These are phyloP conservation scores for Phycodurus eques DNA, from an alignment of 2,113 vertebrate species.

Conservation along the genomic window DNA sequence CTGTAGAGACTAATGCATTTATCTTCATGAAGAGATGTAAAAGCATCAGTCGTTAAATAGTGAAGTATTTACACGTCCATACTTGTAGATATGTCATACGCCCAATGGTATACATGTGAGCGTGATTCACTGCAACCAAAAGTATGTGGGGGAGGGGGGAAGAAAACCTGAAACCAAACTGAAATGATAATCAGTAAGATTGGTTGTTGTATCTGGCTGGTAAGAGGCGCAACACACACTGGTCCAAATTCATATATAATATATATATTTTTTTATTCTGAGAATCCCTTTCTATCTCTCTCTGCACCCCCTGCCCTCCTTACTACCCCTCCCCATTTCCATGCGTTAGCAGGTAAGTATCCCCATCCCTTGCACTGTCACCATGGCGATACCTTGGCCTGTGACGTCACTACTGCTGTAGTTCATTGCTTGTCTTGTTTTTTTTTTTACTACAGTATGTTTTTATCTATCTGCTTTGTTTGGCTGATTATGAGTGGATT, in stretches of 20 bases:
- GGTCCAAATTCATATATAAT: constrained; percentile 67
- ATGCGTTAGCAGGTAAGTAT: constrained; percentile 76
- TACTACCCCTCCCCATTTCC: constrained; percentile 37
- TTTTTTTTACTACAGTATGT: constrained; percentile 34
- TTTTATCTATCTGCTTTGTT: constrained; percentile 93
- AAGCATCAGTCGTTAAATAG: neutral
- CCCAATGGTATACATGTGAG: constrained; percentile 72
- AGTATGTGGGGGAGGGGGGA: constrained; percentile 14
- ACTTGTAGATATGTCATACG: constrained; percentile 42
- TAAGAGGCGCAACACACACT: constrained; percentile 73
- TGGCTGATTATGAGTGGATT: constrained; percentile 99
- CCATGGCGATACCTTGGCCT: constrained; percentile 87
- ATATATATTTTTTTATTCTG: constrained; percentile 57
- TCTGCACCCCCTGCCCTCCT: constrained; percentile 40
- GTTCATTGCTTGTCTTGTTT: constrained; percentile 95
- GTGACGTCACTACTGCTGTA: constrained; percentile 96
- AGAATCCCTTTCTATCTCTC: constrained; percentile 65
- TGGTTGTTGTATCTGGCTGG: constrained; percentile 67
- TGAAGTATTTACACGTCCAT: neutral
- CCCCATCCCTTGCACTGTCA: constrained; percentile 84
- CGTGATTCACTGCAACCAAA: constrained; percentile 34
- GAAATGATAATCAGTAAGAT: constrained; percentile 68
- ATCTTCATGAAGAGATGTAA: neutral
- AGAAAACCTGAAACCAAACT: constrained; percentile 77
- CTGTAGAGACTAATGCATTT: neutral